Evolutionary conservation across 2,113 vertebrate genomes (phyloP).

Genomic region (Apodemus sylvaticus): DNA sequence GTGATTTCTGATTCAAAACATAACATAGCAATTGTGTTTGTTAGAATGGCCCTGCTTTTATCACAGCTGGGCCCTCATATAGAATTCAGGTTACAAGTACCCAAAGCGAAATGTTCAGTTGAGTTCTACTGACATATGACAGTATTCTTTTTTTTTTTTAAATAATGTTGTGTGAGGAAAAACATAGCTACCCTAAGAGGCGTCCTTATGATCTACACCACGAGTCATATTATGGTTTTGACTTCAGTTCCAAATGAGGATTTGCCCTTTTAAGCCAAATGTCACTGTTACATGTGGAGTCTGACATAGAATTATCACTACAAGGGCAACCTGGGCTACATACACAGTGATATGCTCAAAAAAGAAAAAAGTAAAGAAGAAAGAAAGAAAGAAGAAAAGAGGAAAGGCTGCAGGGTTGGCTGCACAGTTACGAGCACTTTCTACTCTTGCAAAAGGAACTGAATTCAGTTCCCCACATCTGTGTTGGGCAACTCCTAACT

Average conservation of each 20-base stretch:
- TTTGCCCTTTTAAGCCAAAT: neutral
- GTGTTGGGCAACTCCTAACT: neutral
- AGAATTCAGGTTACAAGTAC: neutral
- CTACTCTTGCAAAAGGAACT: neutral
- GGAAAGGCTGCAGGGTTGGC: neutral
- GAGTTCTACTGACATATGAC: neutral
- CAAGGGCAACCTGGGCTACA: neutral
- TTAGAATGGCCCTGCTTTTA: neutral
- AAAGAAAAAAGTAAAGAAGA: neutral
- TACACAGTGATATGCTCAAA: neutral
- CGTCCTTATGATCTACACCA: neutral
- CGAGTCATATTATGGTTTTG: neutral
- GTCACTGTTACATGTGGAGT: neutral
- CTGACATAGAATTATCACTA: neutral
- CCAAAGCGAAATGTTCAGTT: neutral
- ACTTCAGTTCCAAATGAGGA: neutral
- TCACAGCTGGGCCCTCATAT: neutral
- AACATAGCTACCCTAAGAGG: neutral
- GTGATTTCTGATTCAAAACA: slow-evolving; percentile 53
- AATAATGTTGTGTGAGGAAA: neutral
- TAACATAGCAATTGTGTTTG: neutral
- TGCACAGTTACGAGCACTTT: neutral
- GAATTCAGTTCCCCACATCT: neutral
- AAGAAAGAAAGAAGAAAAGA: neutral
- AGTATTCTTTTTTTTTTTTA: neutral